These are phyloP conservation scores for Colaptes auratus DNA, from an alignment of 2,113 vertebrate species.

Conservation along the genomic window DNA sequence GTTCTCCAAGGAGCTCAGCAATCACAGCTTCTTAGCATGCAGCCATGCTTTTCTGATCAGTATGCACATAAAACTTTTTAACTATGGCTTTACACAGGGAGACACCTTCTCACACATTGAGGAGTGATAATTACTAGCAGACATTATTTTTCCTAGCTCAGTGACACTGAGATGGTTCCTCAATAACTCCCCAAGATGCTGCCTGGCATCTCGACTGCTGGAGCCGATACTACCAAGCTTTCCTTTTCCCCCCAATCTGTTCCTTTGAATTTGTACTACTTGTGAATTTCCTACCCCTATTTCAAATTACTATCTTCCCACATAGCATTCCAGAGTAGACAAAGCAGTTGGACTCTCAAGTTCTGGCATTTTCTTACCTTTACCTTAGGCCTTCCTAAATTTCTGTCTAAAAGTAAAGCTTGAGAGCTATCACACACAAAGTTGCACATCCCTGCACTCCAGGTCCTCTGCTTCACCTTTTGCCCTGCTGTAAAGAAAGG, in stretches of 20 bases:
- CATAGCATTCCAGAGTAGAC: not conserved
- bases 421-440: not conserved
- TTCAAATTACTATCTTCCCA: not conserved
- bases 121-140: not conserved
- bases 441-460: not conserved
- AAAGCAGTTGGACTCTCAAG: not conserved
- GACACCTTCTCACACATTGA: not conserved
- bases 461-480: not conserved
- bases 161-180: not conserved
- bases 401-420: not conserved
- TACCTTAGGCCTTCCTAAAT: not conserved
- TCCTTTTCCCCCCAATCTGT: not conserved
- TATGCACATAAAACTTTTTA: not conserved
- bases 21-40: not conserved
- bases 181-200: not conserved
- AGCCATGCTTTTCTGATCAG: not conserved
- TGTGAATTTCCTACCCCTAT: not conserved
- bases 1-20: not conserved
- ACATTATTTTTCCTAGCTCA: not conserved
- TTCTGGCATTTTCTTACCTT: not conserved
- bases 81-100: not conserved
- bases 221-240: not conserved
- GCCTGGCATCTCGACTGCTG: not conserved
- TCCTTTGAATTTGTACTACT: not conserved
- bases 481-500: too few relatives aligned